Evolutionary conservation across 2,797 vertebrate species (phyloP), one percentile per base, ranked within the genome.

Genomic region (Naso thynnoides): DNA sequence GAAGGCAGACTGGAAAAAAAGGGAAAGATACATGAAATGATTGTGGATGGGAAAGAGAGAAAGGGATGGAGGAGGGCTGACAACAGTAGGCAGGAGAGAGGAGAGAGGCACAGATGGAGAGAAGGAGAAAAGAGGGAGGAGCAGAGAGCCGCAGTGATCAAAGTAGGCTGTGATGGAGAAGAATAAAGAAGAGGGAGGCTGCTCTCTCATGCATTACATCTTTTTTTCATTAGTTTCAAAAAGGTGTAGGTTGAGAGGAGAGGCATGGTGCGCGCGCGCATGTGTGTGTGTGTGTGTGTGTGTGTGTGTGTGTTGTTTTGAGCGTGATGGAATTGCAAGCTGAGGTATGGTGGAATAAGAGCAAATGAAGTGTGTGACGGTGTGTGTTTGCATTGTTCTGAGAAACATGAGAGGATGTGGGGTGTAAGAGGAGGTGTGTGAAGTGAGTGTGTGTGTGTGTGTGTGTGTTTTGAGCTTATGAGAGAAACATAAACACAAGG

Each of bases 141-240:
- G 47, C 5, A 11, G 16, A 19, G 58, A 16, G 21, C 0, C 2
- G 10, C 21, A 59, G n/a, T 11, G 53, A 21, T 70, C 19, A 48
- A 14, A 60, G 60, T 3, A 8, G 11, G 23, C 4, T 21, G 9
- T 0, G 1, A 14, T 8, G 13, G 21, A 39, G 19, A 52, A 50
- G 50, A 14, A 6, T 4, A 18, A 18, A 19, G 27, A 6, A 14
- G 13, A 21, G 38, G 23, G 63, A 73, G 27, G 31, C 70, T 78
- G 55, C 1, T 86, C 52, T 73, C 26, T 66, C 56, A 82, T 76
- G 68, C 71, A 76, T 79, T 71, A 48, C 73, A 79, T 76, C 53
- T 83, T 73, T 81, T 66, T 81, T 73, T 79, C 66, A 73, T 72
- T 44, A 55, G 14, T 38, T 70, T 67, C 8, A 24, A 64, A 39